Base-by-base conservation (phyloP, 1,140 invertebrate genomes). In the Drosophila sucinea region DNA sequence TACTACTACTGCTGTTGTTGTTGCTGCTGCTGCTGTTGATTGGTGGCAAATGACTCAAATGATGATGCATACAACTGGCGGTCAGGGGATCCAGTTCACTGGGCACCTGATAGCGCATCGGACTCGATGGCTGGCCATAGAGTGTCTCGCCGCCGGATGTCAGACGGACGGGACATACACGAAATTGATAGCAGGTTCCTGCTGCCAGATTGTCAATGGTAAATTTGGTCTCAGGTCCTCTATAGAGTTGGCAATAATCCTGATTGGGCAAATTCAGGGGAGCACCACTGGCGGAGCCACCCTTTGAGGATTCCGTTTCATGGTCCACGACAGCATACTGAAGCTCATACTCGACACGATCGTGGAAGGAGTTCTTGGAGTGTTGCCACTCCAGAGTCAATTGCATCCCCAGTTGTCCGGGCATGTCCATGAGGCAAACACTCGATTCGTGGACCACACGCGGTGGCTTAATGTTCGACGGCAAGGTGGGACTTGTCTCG, bases 401-500 rank as follows among this genome's bases (percentile, higher is more conserved):
- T 33, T 91, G 90, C 66, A 91, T 72, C 3, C 82, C 90, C 72
- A 89, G 69, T 6, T 79, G 82, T 0, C 77, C 73, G n/a, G 71
- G 74, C 41, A 73, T 41, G 1, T 77, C 89, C 62, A 91, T 63
- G 6, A 90, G 79, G 56, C 79, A 78, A 6, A 85, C 70, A 44
- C 71, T 74, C 2, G 68, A 74, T 56, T 90, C 90, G 67, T 94
- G 93, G 41, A 92, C 81, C 40, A 95, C 92, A 70, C 94, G 93
- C 7, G 95, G 94, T 56, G 94, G 93, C 94, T 96, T 96, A n/a
- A 96, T 93, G 68, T 95, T 94, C 51, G 95, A 94, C 17, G 97
- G 97, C 58, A 96, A 96, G 29, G 97, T 96, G 77, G 95, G 94
- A 57, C 92, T 94, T n/a, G 97, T 98, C 58, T 92, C 93, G 82